These are phyloP conservation scores for Hippocampus kuda DNA, from an alignment of 2,797 vertebrate genomes.

Conservation along the genomic window DNA sequence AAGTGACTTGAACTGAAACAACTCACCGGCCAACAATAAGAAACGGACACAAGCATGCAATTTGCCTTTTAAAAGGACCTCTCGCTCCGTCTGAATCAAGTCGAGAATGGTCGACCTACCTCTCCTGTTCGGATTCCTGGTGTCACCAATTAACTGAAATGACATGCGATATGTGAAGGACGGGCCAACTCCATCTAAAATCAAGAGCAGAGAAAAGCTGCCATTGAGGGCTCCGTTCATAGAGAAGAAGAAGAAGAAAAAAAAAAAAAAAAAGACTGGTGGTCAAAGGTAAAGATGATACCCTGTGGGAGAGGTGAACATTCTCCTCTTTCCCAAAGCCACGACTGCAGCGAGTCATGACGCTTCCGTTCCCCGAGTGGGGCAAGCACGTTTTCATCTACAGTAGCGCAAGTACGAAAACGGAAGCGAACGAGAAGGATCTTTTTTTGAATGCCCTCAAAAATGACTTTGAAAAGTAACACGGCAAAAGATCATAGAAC, in stretches of 20 bases:
- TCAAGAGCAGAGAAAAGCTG: neutral
- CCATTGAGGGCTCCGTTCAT: neutral
- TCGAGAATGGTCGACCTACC: neutral
- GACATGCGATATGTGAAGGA: too few species aligned
- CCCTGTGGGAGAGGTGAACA: slow-evolving; percentile 19
- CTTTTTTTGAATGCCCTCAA: neutral
- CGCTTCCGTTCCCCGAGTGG: neutral
- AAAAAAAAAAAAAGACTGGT: slow-evolving; percentile 16
- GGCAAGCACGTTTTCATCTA: neutral
- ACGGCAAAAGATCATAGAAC: neutral
- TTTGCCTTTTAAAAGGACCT: neutral
- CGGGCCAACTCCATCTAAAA: neutral
- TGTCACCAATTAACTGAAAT: too few species aligned
- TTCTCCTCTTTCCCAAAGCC: slow-evolving; percentile 12
- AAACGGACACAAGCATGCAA: neutral
- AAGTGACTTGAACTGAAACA: neutral
- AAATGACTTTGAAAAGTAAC: neutral
- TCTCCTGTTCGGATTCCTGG: neutral
- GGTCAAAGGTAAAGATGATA: neutral
- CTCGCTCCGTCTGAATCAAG: too few species aligned
- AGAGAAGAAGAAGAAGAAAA: slow-evolving; percentile 13
- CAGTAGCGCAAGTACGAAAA: neutral
- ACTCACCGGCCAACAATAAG: neutral
- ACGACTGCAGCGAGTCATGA: slow-evolving; percentile 28
- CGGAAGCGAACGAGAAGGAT: neutral